Evolutionary conservation across 2,888 invertebrate species (phyloP), one percentile per base, ranked within the genome.

Genomic region (Furcula furcula): DNA sequence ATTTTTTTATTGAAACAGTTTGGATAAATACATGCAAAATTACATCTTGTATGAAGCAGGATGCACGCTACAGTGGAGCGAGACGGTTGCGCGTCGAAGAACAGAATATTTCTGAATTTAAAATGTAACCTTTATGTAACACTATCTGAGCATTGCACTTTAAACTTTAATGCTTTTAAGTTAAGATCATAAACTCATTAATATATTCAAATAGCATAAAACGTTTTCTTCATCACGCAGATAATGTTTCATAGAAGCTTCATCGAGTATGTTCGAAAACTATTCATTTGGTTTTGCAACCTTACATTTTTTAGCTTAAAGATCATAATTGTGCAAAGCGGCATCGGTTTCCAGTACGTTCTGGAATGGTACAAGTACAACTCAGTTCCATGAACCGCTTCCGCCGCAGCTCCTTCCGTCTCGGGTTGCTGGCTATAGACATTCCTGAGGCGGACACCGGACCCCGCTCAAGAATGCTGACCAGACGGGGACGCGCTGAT

Each of bases 391-490:
- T 83, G 85, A 82, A 86, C 85, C 80, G 87, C 86, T 88, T 87
- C 87, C 87, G 87, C 78, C 76, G 82, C 63, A 61, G 72, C 79
- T 83, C 76, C 83, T 87, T 87, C 87, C 87, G 87, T 86, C 84
- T 87, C 86, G 86, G 77, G 81, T 86, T 85, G 82, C 84, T 82
- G 69, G 74, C 68, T 78, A 74, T 65, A 70, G 68, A 74, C 78
- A 85, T 85, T 85, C 84, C 79, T 72, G 61, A 68, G 76, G 73
- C 76, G 75, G 76, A 74, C 75, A 77, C 76, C 72, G 72, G 79
- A 71, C 67, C 76, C 72, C 64, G 70, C 63, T 64, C 46, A 76
- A 75, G 86, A 87, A 87, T 85, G 86, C 73, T 64, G 83, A 65
- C 74, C 72, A 76, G 77, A 75, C 80, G 54, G 64, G 72, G 68